phyloP scores from a whole-genome alignment of 1,140 invertebrate genomes.

The Trichomalopsis sarcophagae region DNA sequence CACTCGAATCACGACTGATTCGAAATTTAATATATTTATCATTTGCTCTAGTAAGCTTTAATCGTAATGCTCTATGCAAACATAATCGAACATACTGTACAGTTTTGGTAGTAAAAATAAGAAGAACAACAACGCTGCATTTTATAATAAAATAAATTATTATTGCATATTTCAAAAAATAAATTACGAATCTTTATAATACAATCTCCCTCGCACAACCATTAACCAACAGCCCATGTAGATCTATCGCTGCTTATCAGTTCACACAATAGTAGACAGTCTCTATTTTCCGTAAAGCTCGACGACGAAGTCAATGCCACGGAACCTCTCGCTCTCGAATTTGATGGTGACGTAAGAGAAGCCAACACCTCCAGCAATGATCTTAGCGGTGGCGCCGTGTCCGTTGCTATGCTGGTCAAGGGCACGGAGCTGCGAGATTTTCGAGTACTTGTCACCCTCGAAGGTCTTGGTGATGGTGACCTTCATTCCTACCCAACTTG shows the following conservation, averaged over 20 bases:
- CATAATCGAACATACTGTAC: too few relatives aligned
- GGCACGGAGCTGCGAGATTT: slow-evolving; percentile 70
- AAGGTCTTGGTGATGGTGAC: slow-evolving; percentile 24
- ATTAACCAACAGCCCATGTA: too few relatives aligned
- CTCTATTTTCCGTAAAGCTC: slow-evolving; percentile 63
- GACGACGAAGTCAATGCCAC: slow-evolving; percentile 66
- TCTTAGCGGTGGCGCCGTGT: slow-evolving; percentile 55
- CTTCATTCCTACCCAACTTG: slow-evolving; percentile 51
- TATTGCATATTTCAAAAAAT: background rate
- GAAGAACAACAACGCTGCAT: background rate
- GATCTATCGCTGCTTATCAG: too few relatives aligned
- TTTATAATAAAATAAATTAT: background rate
- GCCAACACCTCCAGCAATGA: slow-evolving; percentile 68
- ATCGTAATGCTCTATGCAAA: too few relatives aligned
- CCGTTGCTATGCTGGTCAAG: slow-evolving; percentile 70
- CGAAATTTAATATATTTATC: background rate
- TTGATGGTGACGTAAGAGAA: slow-evolving; percentile 65
- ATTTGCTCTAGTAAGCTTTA: too few relatives aligned
- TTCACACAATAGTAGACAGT: background rate
- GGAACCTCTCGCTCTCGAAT: slow-evolving; percentile 67
- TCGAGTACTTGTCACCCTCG: slow-evolving; percentile 32
- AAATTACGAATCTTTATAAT: background rate
- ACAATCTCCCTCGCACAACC: background rate
- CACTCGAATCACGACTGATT: background rate
- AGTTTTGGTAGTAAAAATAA: too few relatives aligned